phyloP scores from a whole-genome alignment of 2,888 invertebrate species.

The Pandemis cinnamomeana region DNA sequence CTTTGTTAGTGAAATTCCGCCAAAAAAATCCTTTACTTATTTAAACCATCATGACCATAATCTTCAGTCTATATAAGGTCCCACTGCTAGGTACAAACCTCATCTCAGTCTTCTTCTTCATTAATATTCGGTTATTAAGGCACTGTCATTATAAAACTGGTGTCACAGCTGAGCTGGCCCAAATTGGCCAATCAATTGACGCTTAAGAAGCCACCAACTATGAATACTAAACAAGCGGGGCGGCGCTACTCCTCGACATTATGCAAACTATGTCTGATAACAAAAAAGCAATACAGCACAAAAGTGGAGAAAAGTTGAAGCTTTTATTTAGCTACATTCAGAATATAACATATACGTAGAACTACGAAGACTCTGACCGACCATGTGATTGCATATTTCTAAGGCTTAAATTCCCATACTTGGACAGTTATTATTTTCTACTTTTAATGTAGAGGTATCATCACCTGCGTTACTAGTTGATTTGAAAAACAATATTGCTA shows the following conservation, averaged over 20 bases:
- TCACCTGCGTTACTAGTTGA: no score
- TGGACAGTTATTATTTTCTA: no score
- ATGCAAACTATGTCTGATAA: constrained; percentile 13
- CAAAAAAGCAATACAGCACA: constrained; percentile 13
- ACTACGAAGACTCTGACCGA: neutral
- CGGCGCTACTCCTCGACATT: constrained; percentile 7
- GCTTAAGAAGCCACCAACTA: constrained; percentile 26
- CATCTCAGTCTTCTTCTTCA: neutral
- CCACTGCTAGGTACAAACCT: no score
- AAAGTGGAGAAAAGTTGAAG: neutral
- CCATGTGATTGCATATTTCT: no score
- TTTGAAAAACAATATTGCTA: no score
- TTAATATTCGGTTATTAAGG: constrained; percentile 9
- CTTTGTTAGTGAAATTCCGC: no score
- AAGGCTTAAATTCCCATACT: no score
- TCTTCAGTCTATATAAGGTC: no score
- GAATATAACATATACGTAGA: neutral
- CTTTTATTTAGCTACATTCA: neutral
- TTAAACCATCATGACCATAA: no score
- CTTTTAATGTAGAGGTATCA: no score
- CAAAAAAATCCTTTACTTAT: no score
- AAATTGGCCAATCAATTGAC: constrained; percentile 30
- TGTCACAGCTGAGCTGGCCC: constrained; percentile 14
- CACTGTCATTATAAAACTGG: constrained; percentile 10
- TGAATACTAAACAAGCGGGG: constrained; percentile 28